phyloP scores from a whole-genome alignment of 1,140 invertebrate species.

The Thaumetopoea pityocampa region DNA sequence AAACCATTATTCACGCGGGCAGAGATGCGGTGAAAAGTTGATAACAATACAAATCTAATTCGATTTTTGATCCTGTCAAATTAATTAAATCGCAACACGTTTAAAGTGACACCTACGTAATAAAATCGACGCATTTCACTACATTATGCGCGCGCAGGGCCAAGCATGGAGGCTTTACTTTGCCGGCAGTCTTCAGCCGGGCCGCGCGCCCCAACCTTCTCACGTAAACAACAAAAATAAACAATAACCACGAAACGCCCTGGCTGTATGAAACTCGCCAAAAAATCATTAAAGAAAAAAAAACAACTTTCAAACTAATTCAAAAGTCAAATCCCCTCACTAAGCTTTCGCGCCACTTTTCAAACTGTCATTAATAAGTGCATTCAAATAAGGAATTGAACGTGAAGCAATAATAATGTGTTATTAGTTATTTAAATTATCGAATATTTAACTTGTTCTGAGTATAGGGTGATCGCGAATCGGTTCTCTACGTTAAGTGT shows the following conservation, averaged over 20 bases:
- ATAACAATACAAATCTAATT: constrained; percentile 14
- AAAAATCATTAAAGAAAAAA: constrained; percentile 27
- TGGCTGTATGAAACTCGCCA: constrained; percentile 44
- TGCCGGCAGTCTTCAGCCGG: constrained; percentile 64
- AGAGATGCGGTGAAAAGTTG: too few relatives aligned
- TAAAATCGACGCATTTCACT: constrained; percentile 54
- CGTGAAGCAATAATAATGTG: constrained; percentile 50
- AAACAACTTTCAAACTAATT: not conserved
- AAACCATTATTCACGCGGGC: too few relatives aligned
- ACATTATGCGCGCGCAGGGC: constrained; percentile 48
- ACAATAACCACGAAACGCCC: constrained; percentile 58
- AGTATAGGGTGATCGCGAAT: too few relatives aligned
- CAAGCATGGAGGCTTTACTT: constrained; percentile 40
- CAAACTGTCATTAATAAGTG: constrained; percentile 37
- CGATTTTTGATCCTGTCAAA: constrained; percentile 15
- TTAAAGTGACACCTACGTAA: constrained; percentile 57
- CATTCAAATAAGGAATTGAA: constrained; percentile 36
- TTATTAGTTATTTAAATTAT: constrained; percentile 41
- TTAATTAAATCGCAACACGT: constrained; percentile 25
- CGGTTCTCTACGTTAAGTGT: too few relatives aligned
- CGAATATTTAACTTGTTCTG: constrained; percentile 18
- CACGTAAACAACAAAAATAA: constrained; percentile 55
- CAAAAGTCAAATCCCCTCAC: constrained; percentile 12
- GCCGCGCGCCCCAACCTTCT: constrained; percentile 45
- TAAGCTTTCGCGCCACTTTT: constrained; percentile 46